Conservation (phyloP, 2,797 vertebrate species). For the Distichodus sexfasciatus region DNA sequence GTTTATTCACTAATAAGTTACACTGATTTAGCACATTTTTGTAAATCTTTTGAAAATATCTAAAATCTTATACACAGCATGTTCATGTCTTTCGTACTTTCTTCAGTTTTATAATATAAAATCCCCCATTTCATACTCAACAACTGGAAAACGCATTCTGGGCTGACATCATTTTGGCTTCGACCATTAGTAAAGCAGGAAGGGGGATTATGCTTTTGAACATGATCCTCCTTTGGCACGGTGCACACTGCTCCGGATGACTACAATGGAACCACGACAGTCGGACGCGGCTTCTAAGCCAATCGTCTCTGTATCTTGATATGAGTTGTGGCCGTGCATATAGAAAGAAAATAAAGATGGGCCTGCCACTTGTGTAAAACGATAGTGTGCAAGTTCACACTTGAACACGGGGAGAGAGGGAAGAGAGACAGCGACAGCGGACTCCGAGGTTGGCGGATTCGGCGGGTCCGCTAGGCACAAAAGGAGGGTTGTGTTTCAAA, state of each 20-base stretch:
- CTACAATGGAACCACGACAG: conserved; percentile 33
- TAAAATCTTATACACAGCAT: conserved; percentile 1
- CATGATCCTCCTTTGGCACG: conserved; percentile 39
- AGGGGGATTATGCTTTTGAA: conserved; percentile 40
- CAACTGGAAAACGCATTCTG: conserved; percentile 31
- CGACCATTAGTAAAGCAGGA: conserved; percentile 12
- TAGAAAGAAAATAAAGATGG: conserved; percentile 16
- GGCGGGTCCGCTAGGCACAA: conserved; percentile 71
- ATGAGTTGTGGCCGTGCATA: conserved; percentile 30
- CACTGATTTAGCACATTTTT: not conserved
- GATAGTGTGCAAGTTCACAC: conserved; percentile 80
- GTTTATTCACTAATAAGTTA: not conserved
- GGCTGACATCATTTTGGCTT: conserved; percentile 10
- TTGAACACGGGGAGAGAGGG: conserved; percentile 62
- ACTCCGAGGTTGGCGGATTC: conserved; percentile 56
- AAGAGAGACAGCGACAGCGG: conserved; percentile 62
- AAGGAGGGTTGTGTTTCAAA: conserved; percentile 85
- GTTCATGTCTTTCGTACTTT: conserved; percentile 14
- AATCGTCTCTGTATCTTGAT: conserved; percentile 9
- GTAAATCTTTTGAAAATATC: not conserved
- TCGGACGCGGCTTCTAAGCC: conserved; percentile 2
- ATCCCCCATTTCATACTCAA: conserved; percentile 14
- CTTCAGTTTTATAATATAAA: conserved; percentile 29
- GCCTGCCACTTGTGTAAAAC: conserved; percentile 64
- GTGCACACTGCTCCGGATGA: conserved; percentile 12